Evolutionary conservation across 1,140 invertebrate genomes (phyloP).

Genomic region (Eueides isabella): DNA sequence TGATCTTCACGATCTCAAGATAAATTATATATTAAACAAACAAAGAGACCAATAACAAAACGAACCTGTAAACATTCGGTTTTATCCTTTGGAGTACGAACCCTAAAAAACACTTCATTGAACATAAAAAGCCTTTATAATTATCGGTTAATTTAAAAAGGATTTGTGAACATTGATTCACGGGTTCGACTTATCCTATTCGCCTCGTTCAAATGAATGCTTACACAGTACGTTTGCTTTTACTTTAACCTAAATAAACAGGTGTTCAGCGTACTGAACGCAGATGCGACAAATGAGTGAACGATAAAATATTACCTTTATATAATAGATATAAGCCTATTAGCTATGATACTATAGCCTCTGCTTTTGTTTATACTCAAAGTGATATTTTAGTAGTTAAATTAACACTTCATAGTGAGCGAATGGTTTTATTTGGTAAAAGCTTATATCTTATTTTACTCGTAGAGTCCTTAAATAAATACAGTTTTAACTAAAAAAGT

Average conservation of each 20-base stretch:
- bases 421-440: no score
- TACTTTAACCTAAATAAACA: conserved; percentile 14
- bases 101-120: not conserved
- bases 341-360: not conserved
- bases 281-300: not conserved
- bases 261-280: not conserved
- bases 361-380: not conserved
- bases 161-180: not conserved
- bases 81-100: no score
- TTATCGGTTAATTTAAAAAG: not conserved
- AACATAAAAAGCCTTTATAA: not conserved
- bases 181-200: not conserved
- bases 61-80: no score
- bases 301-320: not conserved
- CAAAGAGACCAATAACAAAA: no score
- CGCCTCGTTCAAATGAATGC: not conserved
- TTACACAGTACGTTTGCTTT: conserved; percentile 17
- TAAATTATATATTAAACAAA: no score
- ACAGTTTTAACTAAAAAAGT: no score
- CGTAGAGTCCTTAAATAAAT: no score
- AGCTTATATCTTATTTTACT: no score
- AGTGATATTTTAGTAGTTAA: not conserved
- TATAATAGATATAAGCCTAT: conserved; percentile 1
- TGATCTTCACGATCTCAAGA: no score
- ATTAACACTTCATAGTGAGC: no score